Percentiles rank a stretch among this genome's conserved stretches.
These are phyloP conservation scores for Virgularia gustaviana DNA, from an alignment of 92 coral and sea anemone genomes.

Conservation along the genomic window DNA sequence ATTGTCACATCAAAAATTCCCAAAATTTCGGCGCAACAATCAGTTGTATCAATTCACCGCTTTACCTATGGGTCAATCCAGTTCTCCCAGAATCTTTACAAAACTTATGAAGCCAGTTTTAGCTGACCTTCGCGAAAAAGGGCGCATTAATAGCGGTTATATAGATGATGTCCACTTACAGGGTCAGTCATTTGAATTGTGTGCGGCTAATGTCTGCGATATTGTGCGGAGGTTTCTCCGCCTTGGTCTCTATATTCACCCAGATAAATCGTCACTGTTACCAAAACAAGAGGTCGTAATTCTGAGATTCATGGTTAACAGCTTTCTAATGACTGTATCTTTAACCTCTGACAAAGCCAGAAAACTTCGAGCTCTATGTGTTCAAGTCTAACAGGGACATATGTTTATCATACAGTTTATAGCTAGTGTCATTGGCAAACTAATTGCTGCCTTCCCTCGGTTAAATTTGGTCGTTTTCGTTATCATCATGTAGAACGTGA, in stretches of 20 bases:
- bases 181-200: too few relatives aligned
- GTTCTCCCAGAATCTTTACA: too few relatives aligned
- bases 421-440: conserved; percentile 30
- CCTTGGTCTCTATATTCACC: conserved; percentile 55
- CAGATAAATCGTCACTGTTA: conserved; percentile 39
- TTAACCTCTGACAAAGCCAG: not conserved
- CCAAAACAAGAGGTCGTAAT: conserved; percentile 48
- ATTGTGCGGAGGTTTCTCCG: too few relatives aligned
- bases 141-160: too few relatives aligned
- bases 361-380: not conserved
- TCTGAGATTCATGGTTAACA: conserved; percentile 44
- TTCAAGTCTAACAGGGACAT: not conserved
- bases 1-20: not conserved
- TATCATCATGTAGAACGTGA: conserved; percentile 44
- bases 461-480: conserved; percentile 43
- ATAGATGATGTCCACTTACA: too few relatives aligned
- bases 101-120: too few relatives aligned
- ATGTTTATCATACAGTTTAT: not conserved
- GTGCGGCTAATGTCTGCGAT: too few relatives aligned
- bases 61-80: too few relatives aligned
- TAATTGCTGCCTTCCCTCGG: conserved; percentile 53
- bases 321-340: conserved; percentile 5
- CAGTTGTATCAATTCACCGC: not conserved
- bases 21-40: not conserved
- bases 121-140: too few relatives aligned